phyloP scores from a whole-genome alignment of 2,888 invertebrate species.

The Julus scanicus region DNA sequence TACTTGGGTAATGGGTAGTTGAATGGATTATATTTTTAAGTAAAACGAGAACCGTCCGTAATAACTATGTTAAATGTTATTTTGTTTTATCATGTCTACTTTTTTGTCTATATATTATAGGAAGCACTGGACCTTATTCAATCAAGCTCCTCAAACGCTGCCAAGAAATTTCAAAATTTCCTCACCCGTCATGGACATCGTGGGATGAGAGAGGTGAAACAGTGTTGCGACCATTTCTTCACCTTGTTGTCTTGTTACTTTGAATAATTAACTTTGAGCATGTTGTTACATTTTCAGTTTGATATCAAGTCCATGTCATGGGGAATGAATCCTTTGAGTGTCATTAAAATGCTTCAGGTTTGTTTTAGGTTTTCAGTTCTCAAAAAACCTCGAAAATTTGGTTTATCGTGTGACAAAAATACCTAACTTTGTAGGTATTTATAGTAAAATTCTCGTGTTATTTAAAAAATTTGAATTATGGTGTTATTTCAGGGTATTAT shows the following conservation, averaged over 20 bases:
- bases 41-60: too few relatives aligned
- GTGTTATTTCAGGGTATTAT: neutral
- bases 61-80: too few relatives aligned
- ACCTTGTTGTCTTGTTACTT: neutral
- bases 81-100: too few relatives aligned
- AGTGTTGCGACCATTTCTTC: neutral
- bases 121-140: neutral
- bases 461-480: too few relatives aligned
- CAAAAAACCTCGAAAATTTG: too few relatives aligned
- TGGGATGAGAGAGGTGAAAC: slow-evolving; percentile 51
- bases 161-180: slow-evolving; percentile 45
- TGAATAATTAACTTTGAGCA: neutral
- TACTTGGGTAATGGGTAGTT: too few relatives aligned
- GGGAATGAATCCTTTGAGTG: slow-evolving; percentile 72
- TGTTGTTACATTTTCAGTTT: slow-evolving; percentile 69
- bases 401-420: too few relatives aligned
- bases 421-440: too few relatives aligned
- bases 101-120: neutral
- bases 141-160: neutral
- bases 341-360: slow-evolving; percentile 74
- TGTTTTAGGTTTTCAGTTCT: neutral
- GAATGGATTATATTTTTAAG: too few relatives aligned
- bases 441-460: too few relatives aligned
- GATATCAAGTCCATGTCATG: slow-evolving; percentile 76
- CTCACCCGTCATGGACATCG: slow-evolving; percentile 53